Evolutionary conservation across 2,797 vertebrate genomes (phyloP).

Genomic region (Schizopygopsis pylzovi): DNA sequence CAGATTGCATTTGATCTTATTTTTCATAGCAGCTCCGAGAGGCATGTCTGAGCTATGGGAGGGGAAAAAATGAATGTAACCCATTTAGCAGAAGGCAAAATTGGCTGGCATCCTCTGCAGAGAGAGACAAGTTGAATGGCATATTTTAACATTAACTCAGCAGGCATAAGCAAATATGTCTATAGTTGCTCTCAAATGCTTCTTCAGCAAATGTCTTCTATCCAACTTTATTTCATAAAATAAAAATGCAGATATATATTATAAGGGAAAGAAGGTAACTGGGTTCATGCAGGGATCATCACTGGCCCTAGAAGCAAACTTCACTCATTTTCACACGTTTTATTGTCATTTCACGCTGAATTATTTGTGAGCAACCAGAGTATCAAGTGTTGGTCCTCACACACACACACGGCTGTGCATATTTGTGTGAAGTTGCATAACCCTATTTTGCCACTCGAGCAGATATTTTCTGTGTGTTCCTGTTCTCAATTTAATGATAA

Average conservation of each 20-base stretch:
- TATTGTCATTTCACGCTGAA: conserved; percentile 43
- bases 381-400: conserved; percentile 12
- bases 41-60: neutral
- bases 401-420: conserved; percentile 21
- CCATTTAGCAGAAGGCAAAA: neutral
- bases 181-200: conserved; percentile 7
- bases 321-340: conserved; percentile 30
- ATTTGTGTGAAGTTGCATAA: conserved; percentile 20
- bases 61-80: neutral
- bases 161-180: conserved; percentile 30
- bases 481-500: conserved; percentile 27
- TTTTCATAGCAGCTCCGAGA: conserved; percentile 26
- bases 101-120: neutral
- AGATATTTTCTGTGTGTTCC: conserved; percentile 5
- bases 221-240: neutral
- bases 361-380: conserved; percentile 19
- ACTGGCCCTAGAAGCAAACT: conserved; percentile 9
- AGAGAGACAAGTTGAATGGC: conserved; percentile 34
- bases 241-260: neutral
- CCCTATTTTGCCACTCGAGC: conserved; percentile 17
- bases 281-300: conserved; percentile 1
- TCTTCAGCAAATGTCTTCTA: conserved; percentile 30
- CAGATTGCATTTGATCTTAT: conserved; percentile 44
- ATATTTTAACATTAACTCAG: conserved; percentile 31
- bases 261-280: conserved; percentile 7